Percentiles rank a stretch among this genome's conserved stretches.
Conservation (phyloP, 1,140 invertebrate species). For the Drosophila ambigua region DNA sequence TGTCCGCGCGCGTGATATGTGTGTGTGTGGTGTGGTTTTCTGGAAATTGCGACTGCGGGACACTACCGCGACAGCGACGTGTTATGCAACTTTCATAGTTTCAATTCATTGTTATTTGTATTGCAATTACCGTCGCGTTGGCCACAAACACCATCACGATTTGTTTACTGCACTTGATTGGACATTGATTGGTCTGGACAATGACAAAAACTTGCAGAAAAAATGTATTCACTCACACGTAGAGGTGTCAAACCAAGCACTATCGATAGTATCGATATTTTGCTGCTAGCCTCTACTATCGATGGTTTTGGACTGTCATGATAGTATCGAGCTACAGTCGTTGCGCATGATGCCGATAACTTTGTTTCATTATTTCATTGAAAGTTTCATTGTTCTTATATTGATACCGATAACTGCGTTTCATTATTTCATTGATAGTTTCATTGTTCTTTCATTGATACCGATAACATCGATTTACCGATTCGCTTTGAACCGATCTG, state of each 20-base stretch:
- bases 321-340: too few species aligned
- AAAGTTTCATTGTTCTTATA: too few species aligned
- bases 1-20: constrained; percentile 23
- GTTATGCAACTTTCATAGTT: constrained; percentile 69
- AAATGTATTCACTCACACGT: constrained; percentile 36
- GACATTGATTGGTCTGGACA: constrained; percentile 35
- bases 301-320: too few species aligned
- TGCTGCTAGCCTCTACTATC: too few species aligned
- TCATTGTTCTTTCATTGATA: too few species aligned
- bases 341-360: too few species aligned
- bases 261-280: too few species aligned
- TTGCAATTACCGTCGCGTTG: constrained; percentile 35
- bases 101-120: constrained; percentile 71
- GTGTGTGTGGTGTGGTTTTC: constrained; percentile 65
- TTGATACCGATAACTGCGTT: too few species aligned
- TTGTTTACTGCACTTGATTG: constrained; percentile 32
- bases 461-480: too few species aligned
- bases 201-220: constrained; percentile 53
- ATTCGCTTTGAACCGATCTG: too few species aligned
- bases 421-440: too few species aligned
- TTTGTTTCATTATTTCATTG: too few species aligned
- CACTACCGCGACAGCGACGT: constrained; percentile 63
- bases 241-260: neutral
- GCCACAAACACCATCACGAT: constrained; percentile 33
- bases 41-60: constrained; percentile 70